Percentiles rank a stretch among this genome's conserved stretches.
These are phyloP conservation scores for Temnothorax nylanderi DNA, from an alignment of 1,140 invertebrate genomes.

Conservation along the genomic window DNA sequence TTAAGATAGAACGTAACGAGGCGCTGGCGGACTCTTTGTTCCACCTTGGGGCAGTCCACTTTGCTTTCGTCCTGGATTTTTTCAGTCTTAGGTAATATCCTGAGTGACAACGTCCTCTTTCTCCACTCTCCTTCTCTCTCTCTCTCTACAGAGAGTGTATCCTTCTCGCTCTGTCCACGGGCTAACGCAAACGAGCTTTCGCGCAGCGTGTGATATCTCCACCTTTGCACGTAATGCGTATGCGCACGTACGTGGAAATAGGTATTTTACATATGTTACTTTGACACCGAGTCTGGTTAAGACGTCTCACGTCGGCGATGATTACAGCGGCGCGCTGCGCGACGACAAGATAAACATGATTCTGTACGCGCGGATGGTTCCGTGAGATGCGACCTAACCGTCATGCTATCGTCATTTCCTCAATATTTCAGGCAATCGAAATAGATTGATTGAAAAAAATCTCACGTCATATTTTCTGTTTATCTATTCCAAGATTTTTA, in stretches of 20 bases:
- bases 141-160: too few species aligned
- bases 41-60: constrained; percentile 73
- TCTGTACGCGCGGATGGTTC: constrained; percentile 47
- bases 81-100: constrained; percentile 84
- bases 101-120: constrained; percentile 70
- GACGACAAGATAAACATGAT: constrained; percentile 60
- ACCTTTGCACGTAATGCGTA: constrained; percentile 64
- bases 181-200: constrained; percentile 75
- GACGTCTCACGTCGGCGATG: constrained; percentile 71
- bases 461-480: neutral
- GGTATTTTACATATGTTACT: constrained; percentile 62
- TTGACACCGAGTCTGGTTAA: constrained; percentile 62
- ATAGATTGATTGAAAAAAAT: neutral
- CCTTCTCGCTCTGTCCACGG: constrained; percentile 55
- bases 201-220: constrained; percentile 54
- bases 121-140: constrained; percentile 12
- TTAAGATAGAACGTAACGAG: constrained; percentile 73
- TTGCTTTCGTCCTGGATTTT: constrained; percentile 81
- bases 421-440: constrained; percentile 21
- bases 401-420: constrained; percentile 49
- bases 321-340: constrained; percentile 50
- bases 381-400: constrained; percentile 35
- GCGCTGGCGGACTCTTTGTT: constrained; percentile 79
- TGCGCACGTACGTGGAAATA: constrained; percentile 54
- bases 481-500: neutral